Base-by-base conservation (phyloP, 2,888 invertebrate species). In the Lycocerus yunnanus region DNA sequence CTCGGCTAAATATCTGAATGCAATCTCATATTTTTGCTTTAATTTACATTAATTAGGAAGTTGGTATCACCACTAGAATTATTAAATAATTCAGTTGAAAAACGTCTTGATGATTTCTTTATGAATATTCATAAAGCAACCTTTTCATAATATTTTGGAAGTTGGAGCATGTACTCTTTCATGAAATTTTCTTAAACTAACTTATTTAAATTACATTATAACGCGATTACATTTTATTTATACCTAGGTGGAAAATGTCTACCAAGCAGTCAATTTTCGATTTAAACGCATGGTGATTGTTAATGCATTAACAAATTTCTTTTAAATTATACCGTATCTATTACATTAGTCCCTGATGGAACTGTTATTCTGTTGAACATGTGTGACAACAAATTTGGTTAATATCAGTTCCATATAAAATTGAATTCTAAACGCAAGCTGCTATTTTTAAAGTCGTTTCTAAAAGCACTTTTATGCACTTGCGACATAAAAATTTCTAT, bases 81-180 rank as follows among this genome's bases (percentile, higher is more conserved):
- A 24, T 60, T 72, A 72, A 72, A 58, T 72, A 60, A 60, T 72
- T 72, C 72, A 27, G 27, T 72, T 43, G 66, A 72, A 66, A 72
- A 72, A 72, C 67, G 67, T 66, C 67, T 72, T 67, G 72, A 68
- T 72, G 72, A 68, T 67, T 72, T 60, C 60, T 18, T 60, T 67
- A 67, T 72, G 72, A 66, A 72, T 72, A 72, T 72, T 72, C 72
- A 72, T 72, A 61, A 67, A 66, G 72, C 24, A 15, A 24, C 68
- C 58, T 63, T 63, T 65, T 71, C 66, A 66, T 59, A 72, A 72
- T 21, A 72, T 68, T 72, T 72, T 43, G 14, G 15, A 61, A 72
- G 66, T 60, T 68, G 61, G 43, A 59, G 60, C 43, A 43, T 43
- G 43, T 43, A 43, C 43, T n/a, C 43, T 43, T 43, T 43, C 43